Evolutionary conservation across 2,797 vertebrate species (phyloP), one percentile per base, ranked within the genome.

Genomic region (Falco cherrug): DNA sequence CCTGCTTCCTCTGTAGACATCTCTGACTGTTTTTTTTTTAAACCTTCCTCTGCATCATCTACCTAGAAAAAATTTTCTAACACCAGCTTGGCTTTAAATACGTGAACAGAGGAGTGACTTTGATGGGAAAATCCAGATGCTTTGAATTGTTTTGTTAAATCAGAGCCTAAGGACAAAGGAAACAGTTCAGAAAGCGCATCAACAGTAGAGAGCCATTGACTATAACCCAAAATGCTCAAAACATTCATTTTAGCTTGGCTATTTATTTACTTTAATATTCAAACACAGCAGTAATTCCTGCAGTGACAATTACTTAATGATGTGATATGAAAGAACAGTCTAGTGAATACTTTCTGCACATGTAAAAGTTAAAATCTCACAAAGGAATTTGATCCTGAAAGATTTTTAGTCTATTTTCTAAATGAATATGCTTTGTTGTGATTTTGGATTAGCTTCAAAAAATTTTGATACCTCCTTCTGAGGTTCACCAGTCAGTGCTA

Each of bases 301-400:
- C 94, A 95, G 93, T 76, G 87, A 93, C 48, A 97, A 93, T 92
- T 96, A 94, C 94, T 87, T 73, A 91, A 78, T 78, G 79, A 77
- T 93, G 87, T 29, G 87, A 97, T 75, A 87, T 16, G 64, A 92
- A 95, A 96, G 74, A 91, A 92, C 74, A 85, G 83, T 94, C 84
- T 98, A 86, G 67, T 97, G 91, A 73, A 73, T 97, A 93, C 74
- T 95, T 97, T 96, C 92, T 82, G 84, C 57, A 84, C 33, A 28
- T 54, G 53, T 73, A n/a, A 50, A 90, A 92, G 33, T 48, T 71
- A 91, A 96, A 93, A 95, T 91, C 74, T 97, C 94, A 89, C 90
- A 97, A 87, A 90, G 95, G 93, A 97, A 95, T 97, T 95, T 88
- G 87, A 81, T 90, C 92, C 92, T 93, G 77, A 92, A 92, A 96